Conservation (phyloP, 2,888 invertebrate species). For the Philereme vetulata region DNA sequence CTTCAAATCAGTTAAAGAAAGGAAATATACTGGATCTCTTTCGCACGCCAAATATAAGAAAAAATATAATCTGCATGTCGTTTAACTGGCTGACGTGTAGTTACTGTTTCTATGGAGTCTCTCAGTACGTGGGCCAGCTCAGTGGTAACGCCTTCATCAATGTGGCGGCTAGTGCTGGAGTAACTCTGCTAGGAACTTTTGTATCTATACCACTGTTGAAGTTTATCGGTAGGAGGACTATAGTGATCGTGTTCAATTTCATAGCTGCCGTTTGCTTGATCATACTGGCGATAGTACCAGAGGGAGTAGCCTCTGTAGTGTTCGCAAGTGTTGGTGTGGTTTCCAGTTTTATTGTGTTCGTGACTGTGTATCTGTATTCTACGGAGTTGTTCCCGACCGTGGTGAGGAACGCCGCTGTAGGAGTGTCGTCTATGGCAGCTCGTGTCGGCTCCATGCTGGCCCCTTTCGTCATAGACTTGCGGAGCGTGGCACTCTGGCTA, state of each 20-base stretch:
- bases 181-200: constrained; percentile 84
- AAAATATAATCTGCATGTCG: constrained; percentile 88
- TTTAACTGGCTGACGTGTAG: constrained; percentile 93
- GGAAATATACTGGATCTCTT: constrained; percentile 87
- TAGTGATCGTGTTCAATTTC: constrained; percentile 86
- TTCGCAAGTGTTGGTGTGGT: constrained; percentile 90
- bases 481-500: constrained; percentile 78
- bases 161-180: constrained; percentile 89
- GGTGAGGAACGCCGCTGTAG: constrained; percentile 93
- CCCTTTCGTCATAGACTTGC: constrained; percentile 89
- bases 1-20: constrained; percentile 65
- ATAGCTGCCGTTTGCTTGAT: constrained; percentile 85
- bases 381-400: constrained; percentile 95
- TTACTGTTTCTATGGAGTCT: constrained; percentile 90
- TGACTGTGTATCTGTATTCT: constrained; percentile 93
- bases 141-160: constrained; percentile 92
- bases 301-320: constrained; percentile 73
- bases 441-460: constrained; percentile 93
- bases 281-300: constrained; percentile 81
- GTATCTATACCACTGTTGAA: constrained; percentile 86
- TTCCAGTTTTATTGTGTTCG: constrained; percentile 92
- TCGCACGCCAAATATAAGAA: constrained; percentile 87
- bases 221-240: constrained; percentile 86
- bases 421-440: constrained; percentile 94
- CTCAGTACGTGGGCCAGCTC: constrained; percentile 91